Evolutionary conservation across 1,140 invertebrate genomes (phyloP).

Genomic region (Pantala flavescens): DNA sequence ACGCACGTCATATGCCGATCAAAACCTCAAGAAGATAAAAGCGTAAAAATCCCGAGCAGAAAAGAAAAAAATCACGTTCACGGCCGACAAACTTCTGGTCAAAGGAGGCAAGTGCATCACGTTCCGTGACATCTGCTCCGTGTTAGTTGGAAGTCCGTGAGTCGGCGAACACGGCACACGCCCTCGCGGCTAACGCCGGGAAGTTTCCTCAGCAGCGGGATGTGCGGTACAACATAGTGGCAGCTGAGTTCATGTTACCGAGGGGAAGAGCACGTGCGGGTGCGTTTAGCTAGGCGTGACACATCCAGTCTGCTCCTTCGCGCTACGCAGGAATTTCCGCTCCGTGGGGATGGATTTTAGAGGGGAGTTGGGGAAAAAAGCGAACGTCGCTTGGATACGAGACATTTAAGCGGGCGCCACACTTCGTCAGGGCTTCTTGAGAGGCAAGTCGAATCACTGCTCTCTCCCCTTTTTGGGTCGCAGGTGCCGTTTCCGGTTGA

Average conservation of each 20-base stretch:
- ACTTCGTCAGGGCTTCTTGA: not conserved
- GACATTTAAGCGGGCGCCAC: not conserved
- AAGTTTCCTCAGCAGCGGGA: not conserved
- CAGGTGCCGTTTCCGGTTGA: no score
- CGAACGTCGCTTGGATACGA: not conserved
- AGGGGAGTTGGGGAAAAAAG: not conserved
- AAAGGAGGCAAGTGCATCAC: not conserved
- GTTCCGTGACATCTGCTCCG: not conserved
- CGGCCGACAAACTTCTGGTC: not conserved
- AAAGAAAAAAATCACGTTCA: no score
- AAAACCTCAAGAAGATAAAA: no score
- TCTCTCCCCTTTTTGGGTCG: no score
- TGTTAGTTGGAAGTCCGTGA: no score
- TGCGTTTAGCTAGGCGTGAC: not conserved
- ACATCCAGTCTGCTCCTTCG: not conserved
- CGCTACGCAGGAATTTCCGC: not conserved
- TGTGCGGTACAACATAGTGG: not conserved
- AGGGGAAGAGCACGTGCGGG: not conserved
- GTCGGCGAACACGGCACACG: no score
- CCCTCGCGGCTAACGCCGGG: no score
- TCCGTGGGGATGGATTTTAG: not conserved
- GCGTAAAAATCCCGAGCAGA: no score
- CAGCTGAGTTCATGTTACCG: not conserved
- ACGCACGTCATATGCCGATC: no score
- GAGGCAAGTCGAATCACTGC: no score